phyloP scores from a whole-genome alignment of 1,140 invertebrate genomes.

The Leptoteleia sp. region DNA sequence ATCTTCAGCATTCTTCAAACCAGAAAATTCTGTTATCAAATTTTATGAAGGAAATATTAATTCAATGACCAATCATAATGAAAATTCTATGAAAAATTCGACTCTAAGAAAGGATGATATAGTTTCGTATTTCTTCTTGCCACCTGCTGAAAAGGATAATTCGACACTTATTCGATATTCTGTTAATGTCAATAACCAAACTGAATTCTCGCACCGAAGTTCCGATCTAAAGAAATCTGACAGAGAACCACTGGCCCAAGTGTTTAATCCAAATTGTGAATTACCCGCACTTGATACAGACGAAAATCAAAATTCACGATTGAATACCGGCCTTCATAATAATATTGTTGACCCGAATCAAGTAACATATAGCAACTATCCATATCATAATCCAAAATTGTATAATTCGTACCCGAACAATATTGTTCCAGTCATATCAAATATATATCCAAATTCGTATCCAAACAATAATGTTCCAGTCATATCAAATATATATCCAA shows the following conservation, averaged over 20 bases:
- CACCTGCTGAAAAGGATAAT: conserved; percentile 22
- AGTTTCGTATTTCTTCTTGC: conserved; percentile 39
- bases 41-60: conserved; percentile 30
- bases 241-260: conserved; percentile 21
- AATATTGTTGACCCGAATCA: conserved; percentile 9
- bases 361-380: conserved; percentile 23
- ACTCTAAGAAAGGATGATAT: conserved; percentile 9
- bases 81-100: conserved; percentile 1
- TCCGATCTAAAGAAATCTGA: not conserved
- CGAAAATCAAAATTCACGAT: conserved; percentile 4
- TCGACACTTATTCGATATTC: too few species aligned
- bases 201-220: conserved; percentile 7
- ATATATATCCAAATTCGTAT: too few species aligned
- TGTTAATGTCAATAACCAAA: not conserved
- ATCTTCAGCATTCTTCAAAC: not conserved
- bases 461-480: conserved; percentile 27
- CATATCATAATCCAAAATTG: not conserved
- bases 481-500: too few species aligned
- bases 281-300: not conserved
- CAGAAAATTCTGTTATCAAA: conserved; percentile 3
- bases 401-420: conserved; percentile 20
- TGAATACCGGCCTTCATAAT: conserved; percentile 20
- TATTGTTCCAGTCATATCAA: conserved; percentile 7
- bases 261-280: conserved; percentile 36
- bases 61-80: not conserved